Evolutionary conservation across 2,113 vertebrate genomes (phyloP), one percentile per base, ranked within the genome.

Genomic region (Pseudorasbora parva): DNA sequence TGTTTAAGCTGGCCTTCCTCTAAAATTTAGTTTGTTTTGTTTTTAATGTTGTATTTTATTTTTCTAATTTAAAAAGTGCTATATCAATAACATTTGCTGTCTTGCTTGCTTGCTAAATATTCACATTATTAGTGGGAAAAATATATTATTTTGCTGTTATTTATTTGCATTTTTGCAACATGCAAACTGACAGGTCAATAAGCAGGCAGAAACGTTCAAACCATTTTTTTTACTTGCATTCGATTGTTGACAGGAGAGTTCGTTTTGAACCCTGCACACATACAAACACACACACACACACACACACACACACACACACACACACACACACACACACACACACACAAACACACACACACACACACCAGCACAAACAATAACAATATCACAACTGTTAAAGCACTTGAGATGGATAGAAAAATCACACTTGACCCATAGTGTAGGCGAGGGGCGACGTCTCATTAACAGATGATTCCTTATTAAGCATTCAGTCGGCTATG

Each of bases 381-480:
- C 21, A 37, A 25, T 25, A 54, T 27, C 27, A 51, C 25, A 30
- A n/a, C 41, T 41, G 7, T 30, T 27, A 27, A 54, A 78, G 19
- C 45, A 56, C 47, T 69, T 47, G 62, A 57, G 30, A 78, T n/a
- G 33, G 43, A 78, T 45, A 10, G 14, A 45, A 45, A 78, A 79
- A 78, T 45, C 51, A 37, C 51, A 79, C 54, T 72, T 79, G 41
- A 84, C 64, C 83, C n/a, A 33, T 30, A 49, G 45, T 47, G 56
- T 54, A 21, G 43, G 27, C 15, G n/a, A 5, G 14, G 15, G n/a
- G 5, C 0, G 5, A 60, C 25, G 72, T 51, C 43, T 74, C 71
- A 84, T 84, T 79, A 85, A 81, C 2, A 4, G 68, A 54, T 81
- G 41, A 81, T 85, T 77, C 30, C 12, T 33, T 85, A 74, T 74